These are phyloP conservation scores for Henricia sp. DNA, from an alignment of 53 echinoderm and acorn worm genomes.

Conservation along the genomic window DNA sequence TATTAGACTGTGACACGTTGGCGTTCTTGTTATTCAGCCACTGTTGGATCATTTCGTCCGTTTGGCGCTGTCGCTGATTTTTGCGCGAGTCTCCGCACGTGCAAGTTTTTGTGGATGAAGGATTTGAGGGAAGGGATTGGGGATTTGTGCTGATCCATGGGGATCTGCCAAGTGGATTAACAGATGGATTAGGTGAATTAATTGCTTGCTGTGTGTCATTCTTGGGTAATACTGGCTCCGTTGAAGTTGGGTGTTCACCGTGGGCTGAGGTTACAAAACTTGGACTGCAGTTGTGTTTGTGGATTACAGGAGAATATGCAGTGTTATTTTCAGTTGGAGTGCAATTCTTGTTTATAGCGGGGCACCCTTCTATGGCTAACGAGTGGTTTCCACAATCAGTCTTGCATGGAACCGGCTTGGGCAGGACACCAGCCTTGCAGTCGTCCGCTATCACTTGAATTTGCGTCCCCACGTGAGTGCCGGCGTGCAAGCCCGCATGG, in stretches of 20 bases:
- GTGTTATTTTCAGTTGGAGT: no score
- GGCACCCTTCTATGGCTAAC: no score
- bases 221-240: not conserved
- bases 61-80: not conserved
- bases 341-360: no score
- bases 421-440: not conserved
- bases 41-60: slow-evolving; percentile 6
- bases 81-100: not conserved
- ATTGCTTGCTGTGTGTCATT: not conserved
- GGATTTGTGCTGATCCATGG: not conserved
- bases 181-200: not conserved
- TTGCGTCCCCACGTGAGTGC: slow-evolving; percentile 1
- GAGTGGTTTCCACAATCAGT: no score
- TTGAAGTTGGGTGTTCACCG: not conserved
- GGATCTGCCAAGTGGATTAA: not conserved
- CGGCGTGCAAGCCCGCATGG: slow-evolving; percentile 17
- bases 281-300: not conserved
- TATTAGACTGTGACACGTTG: not conserved
- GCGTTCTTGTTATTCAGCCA: slow-evolving; percentile 35
- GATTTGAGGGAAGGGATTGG: not conserved
- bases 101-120: not conserved
- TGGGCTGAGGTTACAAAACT: not conserved
- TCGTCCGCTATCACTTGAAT: slow-evolving; percentile 36
- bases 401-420: not conserved
- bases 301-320: not conserved